These are phyloP conservation scores for Parazoanthus atlanticus DNA, from an alignment of 92 coral and sea anemone genomes.

Conservation along the genomic window DNA sequence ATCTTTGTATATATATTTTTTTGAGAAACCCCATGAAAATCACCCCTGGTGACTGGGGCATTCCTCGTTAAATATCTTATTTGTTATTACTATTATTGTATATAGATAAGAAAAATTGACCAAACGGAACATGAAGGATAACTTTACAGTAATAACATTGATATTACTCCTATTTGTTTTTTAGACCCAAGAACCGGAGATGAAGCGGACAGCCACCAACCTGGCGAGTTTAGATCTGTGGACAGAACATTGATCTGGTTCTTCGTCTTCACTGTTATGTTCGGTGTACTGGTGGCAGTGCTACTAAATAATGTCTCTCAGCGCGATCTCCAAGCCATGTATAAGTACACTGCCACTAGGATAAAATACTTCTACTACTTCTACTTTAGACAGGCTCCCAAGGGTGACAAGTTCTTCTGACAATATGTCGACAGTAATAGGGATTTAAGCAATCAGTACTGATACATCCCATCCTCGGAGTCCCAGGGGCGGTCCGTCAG, in stretches of 20 bases:
- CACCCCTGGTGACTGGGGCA: no score
- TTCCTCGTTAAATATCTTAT: no score
- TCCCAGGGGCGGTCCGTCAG: no score
- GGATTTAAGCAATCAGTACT: no score
- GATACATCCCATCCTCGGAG: no score
- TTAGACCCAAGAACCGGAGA: not conserved
- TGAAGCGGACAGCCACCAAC: not conserved
- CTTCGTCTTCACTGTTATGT: constrained; percentile 65
- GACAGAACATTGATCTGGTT: constrained; percentile 71
- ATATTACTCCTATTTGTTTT: not conserved
- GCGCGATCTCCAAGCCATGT: constrained; percentile 68
- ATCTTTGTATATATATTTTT: no score
- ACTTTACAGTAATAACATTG: not conserved
- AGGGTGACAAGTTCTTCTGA: constrained; percentile 71
- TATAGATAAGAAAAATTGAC: not conserved
- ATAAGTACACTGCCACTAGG: constrained; percentile 72
- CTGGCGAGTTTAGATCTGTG: constrained; percentile 44
- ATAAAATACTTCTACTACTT: constrained; percentile 83
- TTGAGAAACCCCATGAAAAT: no score
- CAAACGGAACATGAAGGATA: not conserved
- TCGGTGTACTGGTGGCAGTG: constrained; percentile 66
- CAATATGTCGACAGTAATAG: not conserved
- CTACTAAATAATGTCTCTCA: constrained; percentile 58
- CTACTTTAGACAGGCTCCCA: constrained; percentile 66
- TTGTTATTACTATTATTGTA: no score